A percentile compares a stretch with the other conserved stretches of the same genome.
phyloP scores from a whole-genome alignment of 2,113 vertebrate genomes.

The Cariama cristata region DNA sequence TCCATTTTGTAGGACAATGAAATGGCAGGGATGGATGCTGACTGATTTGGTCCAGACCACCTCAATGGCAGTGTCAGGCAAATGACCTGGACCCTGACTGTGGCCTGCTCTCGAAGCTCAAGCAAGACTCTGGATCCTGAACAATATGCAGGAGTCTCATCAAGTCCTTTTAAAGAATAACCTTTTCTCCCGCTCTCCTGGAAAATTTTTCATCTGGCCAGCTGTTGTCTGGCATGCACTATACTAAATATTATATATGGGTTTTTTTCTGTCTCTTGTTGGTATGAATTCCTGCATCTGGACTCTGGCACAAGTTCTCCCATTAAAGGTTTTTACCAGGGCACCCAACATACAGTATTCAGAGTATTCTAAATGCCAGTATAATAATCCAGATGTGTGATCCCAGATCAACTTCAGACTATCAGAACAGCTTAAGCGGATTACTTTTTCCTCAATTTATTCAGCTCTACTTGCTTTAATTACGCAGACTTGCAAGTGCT shows the following conservation, averaged over 20 bases:
- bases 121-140: background rate
- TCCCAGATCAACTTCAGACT: background rate
- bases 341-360: background rate
- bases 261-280: background rate
- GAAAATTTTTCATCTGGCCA: background rate
- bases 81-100: background rate
- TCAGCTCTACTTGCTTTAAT: background rate
- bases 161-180: background rate
- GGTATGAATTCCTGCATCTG: background rate
- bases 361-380: background rate
- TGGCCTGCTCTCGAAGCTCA: background rate
- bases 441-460: background rate
- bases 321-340: background rate
- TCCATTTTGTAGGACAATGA: background rate
- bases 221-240: background rate
- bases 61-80: background rate
- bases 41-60: background rate
- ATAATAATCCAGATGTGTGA: background rate
- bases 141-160: accelerated
- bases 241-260: background rate
- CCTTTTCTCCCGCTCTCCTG: background rate
- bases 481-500: background rate
- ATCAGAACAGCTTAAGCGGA: background rate
- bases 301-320: background rate
- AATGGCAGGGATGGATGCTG: background rate